Base-by-base conservation (phyloP, 92 coral and sea anemone genomes). In the Pocillopora meandrina region DNA sequence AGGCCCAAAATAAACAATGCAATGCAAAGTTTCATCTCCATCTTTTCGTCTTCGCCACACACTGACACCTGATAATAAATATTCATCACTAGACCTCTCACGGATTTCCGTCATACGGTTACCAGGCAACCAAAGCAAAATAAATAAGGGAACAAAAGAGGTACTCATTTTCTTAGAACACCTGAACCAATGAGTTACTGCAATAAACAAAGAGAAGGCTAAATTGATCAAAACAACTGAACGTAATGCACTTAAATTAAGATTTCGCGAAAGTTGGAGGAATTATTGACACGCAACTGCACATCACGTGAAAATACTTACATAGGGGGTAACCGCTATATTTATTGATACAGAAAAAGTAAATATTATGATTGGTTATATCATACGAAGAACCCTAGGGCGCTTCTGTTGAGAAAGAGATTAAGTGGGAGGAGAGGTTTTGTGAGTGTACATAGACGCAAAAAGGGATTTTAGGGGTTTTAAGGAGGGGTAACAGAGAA, bases 1-100 rank as follows among this genome's bases (percentile, higher is more conserved):
- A 82, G 71, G 47, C 86, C 86, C 72, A 82, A 49, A 61, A 82
- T 13, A 33, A 82, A 58, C 79, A 82, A 82, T 17, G 69, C 75
- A 42, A 61, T 20, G 23, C 21, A 11, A 61, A 72, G 13, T 20
- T 82, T 82, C 14, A 21, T 60, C 42, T 82, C 86, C 86, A 82
- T 82, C 72, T 82, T 82, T 17, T 68, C 9, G 72, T 5, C 72
- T 19, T 31, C 12, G 8, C 14, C 35, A 12, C 15, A 1, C 9
- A 15, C 17, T n/a, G 73, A 33, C 23, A 68, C 19, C 52, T 19
- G 55, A 15, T 1, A 67, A 68, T 56, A 13, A 74, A 55, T 74
- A 74, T 52, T 74, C 13, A 56, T 52, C 26, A 34, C 57, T 56
- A 14, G 20, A 13, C 71, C 71, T 14, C 36, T 56, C 42, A 12